A percentile compares a stretch with the other conserved stretches of the same genome.
phyloP scores from a whole-genome alignment of 2,113 vertebrate species.

The Cephalopterus ornatus region DNA sequence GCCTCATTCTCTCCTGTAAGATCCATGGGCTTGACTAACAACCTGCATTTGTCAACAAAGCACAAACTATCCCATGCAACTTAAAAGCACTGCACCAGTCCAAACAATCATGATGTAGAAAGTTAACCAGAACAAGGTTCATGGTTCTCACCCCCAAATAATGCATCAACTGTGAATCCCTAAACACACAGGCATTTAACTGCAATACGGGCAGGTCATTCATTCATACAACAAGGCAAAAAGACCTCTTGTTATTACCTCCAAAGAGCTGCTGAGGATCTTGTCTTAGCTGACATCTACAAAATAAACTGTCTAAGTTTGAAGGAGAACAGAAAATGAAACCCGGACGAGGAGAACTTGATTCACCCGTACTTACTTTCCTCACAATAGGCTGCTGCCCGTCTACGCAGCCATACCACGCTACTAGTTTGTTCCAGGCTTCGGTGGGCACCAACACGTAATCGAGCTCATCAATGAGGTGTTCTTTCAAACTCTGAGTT shows the following conservation, averaged over 20 bases:
- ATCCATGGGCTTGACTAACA: neutral
- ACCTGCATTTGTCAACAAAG: neutral
- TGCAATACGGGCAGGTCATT: neutral
- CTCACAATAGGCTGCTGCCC: constrained; percentile 90
- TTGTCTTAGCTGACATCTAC: neutral
- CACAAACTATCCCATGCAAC: neutral
- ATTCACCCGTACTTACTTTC: constrained; percentile 78
- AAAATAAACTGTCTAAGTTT: neutral
- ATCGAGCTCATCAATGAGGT: constrained; percentile 94
- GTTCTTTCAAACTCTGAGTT: constrained; percentile 88
- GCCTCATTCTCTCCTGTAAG: neutral
- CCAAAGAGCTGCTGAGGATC: neutral
- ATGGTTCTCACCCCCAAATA: neutral
- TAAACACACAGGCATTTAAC: neutral
- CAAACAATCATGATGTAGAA: neutral
- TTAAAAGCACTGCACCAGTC: neutral
- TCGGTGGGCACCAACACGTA: constrained; percentile 93
- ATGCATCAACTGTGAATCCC: neutral
- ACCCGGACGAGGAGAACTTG: neutral
- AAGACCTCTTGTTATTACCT: accelerated
- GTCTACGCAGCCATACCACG: constrained; percentile 89
- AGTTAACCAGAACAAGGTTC: neutral
- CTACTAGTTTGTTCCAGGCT: constrained; percentile 90
- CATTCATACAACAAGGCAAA: neutral
- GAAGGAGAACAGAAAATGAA: neutral